Evolutionary conservation across 2,113 vertebrate species (phyloP).

Genomic region (Alligator sinensis): DNA sequence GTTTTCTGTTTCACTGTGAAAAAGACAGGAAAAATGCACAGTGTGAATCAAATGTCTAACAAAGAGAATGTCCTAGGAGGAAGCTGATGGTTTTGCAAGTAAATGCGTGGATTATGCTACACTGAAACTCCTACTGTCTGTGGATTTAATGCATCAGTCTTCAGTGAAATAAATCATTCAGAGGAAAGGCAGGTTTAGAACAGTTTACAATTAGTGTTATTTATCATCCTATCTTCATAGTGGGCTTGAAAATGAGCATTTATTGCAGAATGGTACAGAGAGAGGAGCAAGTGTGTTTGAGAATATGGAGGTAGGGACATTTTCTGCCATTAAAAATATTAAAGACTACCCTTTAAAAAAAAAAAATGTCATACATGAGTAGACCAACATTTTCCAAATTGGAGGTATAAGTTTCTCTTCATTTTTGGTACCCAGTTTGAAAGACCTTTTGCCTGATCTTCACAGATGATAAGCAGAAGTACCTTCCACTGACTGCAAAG

Average conservation of each 20-base stretch:
- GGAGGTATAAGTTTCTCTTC: background rate
- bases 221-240: background rate
- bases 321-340: background rate
- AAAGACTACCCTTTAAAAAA: background rate
- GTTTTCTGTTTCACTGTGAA: background rate
- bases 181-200: background rate
- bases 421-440: background rate
- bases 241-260: background rate
- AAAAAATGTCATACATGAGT: background rate
- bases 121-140: background rate
- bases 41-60: constrained; percentile 7
- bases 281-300: background rate
- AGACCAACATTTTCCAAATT: background rate
- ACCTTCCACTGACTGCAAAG: background rate
- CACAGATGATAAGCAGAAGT: background rate
- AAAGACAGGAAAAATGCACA: background rate
- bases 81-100: background rate
- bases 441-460: background rate
- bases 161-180: background rate
- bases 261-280: background rate
- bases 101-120: background rate
- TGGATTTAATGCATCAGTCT: background rate
- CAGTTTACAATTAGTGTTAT: background rate
- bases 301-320: background rate
- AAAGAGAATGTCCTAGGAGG: background rate